Evolutionary conservation across 2,113 vertebrate genomes (phyloP).

Genomic region (Laticauda laticaudata): DNA sequence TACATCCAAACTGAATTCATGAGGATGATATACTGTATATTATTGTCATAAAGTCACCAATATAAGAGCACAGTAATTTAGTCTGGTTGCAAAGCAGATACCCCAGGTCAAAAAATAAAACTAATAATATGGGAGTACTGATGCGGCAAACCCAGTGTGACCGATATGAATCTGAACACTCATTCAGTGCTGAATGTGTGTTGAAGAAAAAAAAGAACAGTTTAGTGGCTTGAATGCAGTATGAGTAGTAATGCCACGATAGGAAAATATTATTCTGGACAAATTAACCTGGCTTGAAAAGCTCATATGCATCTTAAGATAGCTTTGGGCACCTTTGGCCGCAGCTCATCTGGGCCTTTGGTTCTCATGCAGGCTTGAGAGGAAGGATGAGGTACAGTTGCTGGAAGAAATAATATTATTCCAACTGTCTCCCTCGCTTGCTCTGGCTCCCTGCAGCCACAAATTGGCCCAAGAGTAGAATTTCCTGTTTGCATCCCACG

Average conservation of each 20-base stretch:
- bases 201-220: background rate
- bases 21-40: background rate
- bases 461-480: background rate
- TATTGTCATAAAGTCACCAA: background rate
- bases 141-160: no score
- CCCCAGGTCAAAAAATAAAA: background rate
- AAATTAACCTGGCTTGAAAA: background rate
- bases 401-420: constrained; percentile 29
- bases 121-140: background rate
- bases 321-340: background rate
- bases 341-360: background rate
- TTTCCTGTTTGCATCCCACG: background rate
- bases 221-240: background rate
- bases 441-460: background rate
- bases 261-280: background rate
- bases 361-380: background rate
- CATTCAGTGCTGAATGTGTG: background rate
- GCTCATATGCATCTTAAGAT: background rate
- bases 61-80: background rate
- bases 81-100: no score
- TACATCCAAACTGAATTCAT: background rate
- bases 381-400: constrained; percentile 14
- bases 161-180: background rate
- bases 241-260: background rate
- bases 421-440: background rate